These are phyloP conservation scores for Sipha maydis DNA, from an alignment of 2,888 invertebrate genomes.

Conservation along the genomic window DNA sequence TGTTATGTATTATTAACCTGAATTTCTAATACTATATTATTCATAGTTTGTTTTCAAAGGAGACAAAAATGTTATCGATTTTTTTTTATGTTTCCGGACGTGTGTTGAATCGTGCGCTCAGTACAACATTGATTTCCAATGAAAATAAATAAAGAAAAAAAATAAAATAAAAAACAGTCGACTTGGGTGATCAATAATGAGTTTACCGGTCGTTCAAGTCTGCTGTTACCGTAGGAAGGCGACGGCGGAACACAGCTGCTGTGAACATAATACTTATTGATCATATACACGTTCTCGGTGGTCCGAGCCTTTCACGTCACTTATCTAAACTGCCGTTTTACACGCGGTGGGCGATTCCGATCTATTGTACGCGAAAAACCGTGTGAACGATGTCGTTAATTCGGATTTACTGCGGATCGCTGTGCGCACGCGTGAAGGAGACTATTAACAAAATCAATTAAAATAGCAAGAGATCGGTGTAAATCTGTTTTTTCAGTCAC, in stretches of 20 bases:
- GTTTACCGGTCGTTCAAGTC: neutral
- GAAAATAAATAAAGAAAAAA: neutral
- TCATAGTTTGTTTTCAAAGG: too few relatives aligned
- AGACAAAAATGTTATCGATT: neutral
- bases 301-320: neutral
- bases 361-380: neutral
- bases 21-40: too few relatives aligned
- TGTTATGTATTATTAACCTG: too few relatives aligned
- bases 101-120: neutral
- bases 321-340: conserved; percentile 14
- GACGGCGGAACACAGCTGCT: neutral
- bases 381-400: neutral
- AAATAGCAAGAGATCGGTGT: neutral
- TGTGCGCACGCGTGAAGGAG: neutral
- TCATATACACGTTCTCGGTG: neutral
- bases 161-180: neutral
- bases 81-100: neutral
- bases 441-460: neutral
- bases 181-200: neutral
- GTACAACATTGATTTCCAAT: neutral
- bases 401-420: neutral
- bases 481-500: too few relatives aligned
- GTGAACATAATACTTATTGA: neutral
- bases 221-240: neutral
- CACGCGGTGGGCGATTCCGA: conserved; percentile 1